A percentile compares a stretch with the other conserved stretches of the same genome.
Evolutionary conservation across 2,888 invertebrate species (phyloP).

Genomic region (Stenichneumon culpator): DNA sequence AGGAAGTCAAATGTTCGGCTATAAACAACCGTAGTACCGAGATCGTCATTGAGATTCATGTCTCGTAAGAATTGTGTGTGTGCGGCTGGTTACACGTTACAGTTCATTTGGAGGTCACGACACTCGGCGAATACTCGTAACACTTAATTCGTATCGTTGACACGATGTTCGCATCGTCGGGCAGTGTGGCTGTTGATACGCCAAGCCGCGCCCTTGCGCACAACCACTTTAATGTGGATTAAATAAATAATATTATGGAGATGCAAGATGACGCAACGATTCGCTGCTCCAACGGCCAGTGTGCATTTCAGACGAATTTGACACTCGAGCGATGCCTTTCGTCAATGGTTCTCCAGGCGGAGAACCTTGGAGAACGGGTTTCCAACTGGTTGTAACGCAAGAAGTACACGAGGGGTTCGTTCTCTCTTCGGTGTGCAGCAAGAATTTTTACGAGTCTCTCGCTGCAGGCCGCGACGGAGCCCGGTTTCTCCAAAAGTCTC

Average conservation of each 20-base stretch:
- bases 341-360: slow-evolving; percentile 52
- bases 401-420: slow-evolving; percentile 9
- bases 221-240: background rate
- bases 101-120: slow-evolving; percentile 56
- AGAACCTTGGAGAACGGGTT: slow-evolving; percentile 39
- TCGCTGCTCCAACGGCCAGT: background rate
- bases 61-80: slow-evolving; percentile 52
- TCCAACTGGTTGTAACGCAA: slow-evolving; percentile 16
- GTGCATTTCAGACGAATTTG: slow-evolving; percentile 13
- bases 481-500: background rate
- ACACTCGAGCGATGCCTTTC: slow-evolving; percentile 42
- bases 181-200: slow-evolving; percentile 33
- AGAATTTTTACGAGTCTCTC: slow-evolving; percentile 6
- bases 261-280: slow-evolving; percentile 1
- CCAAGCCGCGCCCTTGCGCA: slow-evolving; percentile 43
- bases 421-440: background rate
- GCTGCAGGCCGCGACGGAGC: background rate
- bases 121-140: slow-evolving; percentile 35
- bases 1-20: slow-evolving; percentile 57
- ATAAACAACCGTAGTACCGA: slow-evolving; percentile 52
- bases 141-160: slow-evolving; percentile 52
- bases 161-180: slow-evolving; percentile 54
- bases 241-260: background rate
- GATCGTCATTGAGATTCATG: slow-evolving; percentile 63
- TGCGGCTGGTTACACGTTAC: slow-evolving; percentile 55